Percentiles rank a stretch among this genome's conserved stretches.
phyloP scores from a whole-genome alignment of 1,140 invertebrate species.

The Procambarus virginalis region DNA sequence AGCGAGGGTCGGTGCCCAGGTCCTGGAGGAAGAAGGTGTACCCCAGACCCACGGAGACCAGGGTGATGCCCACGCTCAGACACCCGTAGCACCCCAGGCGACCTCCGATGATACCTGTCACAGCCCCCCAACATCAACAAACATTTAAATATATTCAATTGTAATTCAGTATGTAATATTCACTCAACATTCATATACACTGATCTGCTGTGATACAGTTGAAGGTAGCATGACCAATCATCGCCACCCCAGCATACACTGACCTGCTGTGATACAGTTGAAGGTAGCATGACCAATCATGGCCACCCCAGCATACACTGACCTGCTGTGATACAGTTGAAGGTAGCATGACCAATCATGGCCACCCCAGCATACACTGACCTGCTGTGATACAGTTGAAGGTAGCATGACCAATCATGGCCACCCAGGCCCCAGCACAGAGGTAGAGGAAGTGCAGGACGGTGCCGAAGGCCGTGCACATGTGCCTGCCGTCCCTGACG shows the following conservation, averaged over 20 bases:
- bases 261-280: conserved; percentile 70
- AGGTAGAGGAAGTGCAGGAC: conserved; percentile 72
- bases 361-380: conserved; percentile 65
- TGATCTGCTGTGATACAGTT: conserved; percentile 70
- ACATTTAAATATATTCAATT: too few species aligned
- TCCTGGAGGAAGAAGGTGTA: conserved; percentile 51
- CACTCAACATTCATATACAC: too few species aligned
- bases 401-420: conserved; percentile 71
- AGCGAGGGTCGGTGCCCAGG: conserved; percentile 69
- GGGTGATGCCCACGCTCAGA: conserved; percentile 71
- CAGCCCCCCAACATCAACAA: too few species aligned
- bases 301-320: conserved; percentile 62
- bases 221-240: conserved; percentile 72
- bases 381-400: conserved; percentile 71
- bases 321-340: conserved; percentile 71
- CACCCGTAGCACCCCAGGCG: conserved; percentile 70
- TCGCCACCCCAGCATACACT: conserved; percentile 64
- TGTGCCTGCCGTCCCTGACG: conserved; percentile 54
- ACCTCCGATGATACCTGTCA: conserved; percentile 71
- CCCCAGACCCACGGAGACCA: conserved; percentile 50
- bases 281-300: conserved; percentile 72
- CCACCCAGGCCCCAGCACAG: conserved; percentile 69
- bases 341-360: conserved; percentile 71
- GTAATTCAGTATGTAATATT: too few species aligned
- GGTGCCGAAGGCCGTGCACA: conserved; percentile 71